Percentiles rank a stretch among this genome's conserved stretches.
phyloP scores from a whole-genome alignment of 2,888 invertebrate species.

The Heteromurus nitidus region DNA sequence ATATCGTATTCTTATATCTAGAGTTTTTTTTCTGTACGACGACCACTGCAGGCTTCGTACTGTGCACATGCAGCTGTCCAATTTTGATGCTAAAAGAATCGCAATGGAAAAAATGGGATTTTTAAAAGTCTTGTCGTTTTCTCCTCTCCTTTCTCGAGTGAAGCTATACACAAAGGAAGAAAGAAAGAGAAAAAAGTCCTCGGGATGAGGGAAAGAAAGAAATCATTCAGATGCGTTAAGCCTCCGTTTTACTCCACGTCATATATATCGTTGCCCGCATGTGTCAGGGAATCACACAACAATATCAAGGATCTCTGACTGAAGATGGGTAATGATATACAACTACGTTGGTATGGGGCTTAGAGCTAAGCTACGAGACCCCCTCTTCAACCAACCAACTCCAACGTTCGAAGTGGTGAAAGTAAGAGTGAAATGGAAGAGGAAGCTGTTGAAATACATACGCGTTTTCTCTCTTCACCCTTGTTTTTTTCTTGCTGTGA shows the following conservation, averaged over 20 bases:
- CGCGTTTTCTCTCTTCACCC: not conserved
- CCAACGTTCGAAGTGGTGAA: conserved; percentile 3
- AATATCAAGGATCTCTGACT: too few species aligned
- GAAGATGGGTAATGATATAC: not conserved
- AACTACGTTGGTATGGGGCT: conserved; percentile 28
- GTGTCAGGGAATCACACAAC: not conserved
- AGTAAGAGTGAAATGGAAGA: conserved; percentile 13
- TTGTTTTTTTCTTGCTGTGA: not conserved
- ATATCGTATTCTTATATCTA: not conserved
- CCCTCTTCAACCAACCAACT: not conserved
- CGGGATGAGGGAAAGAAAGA: conserved; percentile 17
- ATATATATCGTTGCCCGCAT: not conserved
- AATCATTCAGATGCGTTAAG: conserved; percentile 26
- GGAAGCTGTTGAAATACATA: conserved; percentile 5
- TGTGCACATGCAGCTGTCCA: not conserved
- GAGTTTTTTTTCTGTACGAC: not conserved
- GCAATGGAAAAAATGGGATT: not conserved
- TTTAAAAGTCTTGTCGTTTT: not conserved
- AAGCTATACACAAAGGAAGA: not conserved
- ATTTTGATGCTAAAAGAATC: not conserved
- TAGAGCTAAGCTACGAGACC: conserved; percentile 1
- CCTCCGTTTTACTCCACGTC: not conserved
- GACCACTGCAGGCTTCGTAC: not conserved
- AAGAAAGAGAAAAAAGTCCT: conserved; percentile 10
- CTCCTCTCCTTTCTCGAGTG: not conserved